phyloP scores from a whole-genome alignment of 2,888 invertebrate species.

The Oxycera nigricornis region DNA sequence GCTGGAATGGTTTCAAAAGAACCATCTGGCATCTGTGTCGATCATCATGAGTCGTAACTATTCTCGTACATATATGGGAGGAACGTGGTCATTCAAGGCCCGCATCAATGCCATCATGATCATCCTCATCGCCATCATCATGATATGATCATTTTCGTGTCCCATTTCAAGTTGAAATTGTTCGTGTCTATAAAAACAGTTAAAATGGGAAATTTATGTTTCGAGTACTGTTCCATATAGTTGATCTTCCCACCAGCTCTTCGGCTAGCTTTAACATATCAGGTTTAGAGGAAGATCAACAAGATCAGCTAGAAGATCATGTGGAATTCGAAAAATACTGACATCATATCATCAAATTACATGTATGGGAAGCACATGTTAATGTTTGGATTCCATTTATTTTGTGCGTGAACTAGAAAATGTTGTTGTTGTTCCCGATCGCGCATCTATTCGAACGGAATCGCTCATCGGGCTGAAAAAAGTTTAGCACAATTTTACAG shows the following conservation, averaged over 20 bases:
- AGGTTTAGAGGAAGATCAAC: neutral
- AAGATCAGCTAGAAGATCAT: neutral
- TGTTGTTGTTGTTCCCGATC: no score
- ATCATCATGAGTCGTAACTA: neutral
- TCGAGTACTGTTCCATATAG: neutral
- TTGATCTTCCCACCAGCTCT: neutral
- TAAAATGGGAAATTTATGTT: conserved; percentile 2
- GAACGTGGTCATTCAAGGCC: conserved; percentile 3
- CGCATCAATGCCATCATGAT: neutral
- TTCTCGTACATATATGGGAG: conserved; percentile 1
- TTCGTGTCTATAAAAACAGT: neutral
- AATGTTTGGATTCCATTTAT: no score
- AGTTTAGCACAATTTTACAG: no score
- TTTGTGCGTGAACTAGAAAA: no score
- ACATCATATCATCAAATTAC: no score
- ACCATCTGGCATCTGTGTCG: neutral
- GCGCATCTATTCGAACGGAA: no score
- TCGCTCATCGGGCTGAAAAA: no score
- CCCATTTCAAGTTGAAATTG: neutral
- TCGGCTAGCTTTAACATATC: neutral
- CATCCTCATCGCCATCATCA: neutral
- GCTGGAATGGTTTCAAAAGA: neutral
- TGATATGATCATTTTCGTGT: conserved; percentile 10
- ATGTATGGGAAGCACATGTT: no score
- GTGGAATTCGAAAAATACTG: neutral